Evolutionary conservation across 2,113 vertebrate species (phyloP), one percentile per base, ranked within the genome.

Genomic region (Montifringilla adamsi): DNA sequence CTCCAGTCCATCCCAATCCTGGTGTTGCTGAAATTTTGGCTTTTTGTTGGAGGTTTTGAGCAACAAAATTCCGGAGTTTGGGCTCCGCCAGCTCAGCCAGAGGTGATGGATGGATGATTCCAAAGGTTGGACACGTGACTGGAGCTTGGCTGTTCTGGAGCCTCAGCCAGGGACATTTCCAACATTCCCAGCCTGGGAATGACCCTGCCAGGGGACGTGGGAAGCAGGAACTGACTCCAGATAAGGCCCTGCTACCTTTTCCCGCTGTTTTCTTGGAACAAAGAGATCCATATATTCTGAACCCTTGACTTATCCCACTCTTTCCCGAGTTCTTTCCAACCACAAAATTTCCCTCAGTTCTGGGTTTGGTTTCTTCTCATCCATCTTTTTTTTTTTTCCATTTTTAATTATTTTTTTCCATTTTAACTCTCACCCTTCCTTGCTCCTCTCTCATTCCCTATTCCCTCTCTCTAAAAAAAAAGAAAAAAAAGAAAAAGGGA

Each of bases 101-200:
- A 16, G 62, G 28, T 7, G 53, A 33, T 11, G 53, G 6, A 67
- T 64, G 8, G 27, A 28, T 33, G 66, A 22, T 87, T 58, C 35
- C 2, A 0, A 18, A 53, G 30, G 0, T 4, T 14, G 59, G 55
- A 35, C 64, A 21, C 0, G 0, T 0, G 0, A 8, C 23, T 7
- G 28, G 41, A 35, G 37, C 21, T 72, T 1, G 20, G 31, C 20
- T 20, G 26, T 31, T 53, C 56, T 26, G 0, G 12, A 23, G 6
- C 6, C 35, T 70, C 44, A 12, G 19, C 79, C 79, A 24, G 13
- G 46, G 67, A 62, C 37, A 4, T 6, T 1, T 37, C 81, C 60
- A 69, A 21, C 50, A 70, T 84, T 89, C 68, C 58, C 56, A 49
- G 37, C 15, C 28, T 13, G 41, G 70, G 19, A 84, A 44, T 41